Evolutionary conservation across 2,797 vertebrate genomes (phyloP), one percentile per base, ranked within the genome.

Genomic region (Cheirogaleus major): DNA sequence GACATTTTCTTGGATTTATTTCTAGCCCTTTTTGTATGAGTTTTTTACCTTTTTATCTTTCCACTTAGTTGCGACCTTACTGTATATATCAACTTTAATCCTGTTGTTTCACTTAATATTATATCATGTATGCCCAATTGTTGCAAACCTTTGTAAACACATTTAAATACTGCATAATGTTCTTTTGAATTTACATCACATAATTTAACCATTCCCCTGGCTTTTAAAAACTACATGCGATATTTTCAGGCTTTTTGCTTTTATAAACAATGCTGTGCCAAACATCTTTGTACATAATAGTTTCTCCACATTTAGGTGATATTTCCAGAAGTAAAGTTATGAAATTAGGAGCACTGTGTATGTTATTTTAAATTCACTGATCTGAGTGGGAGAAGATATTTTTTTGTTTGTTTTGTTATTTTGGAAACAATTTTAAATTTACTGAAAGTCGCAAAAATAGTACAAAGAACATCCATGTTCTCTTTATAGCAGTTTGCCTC

Each of bases 311-410:
- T 73, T 80, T 41, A 69, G 67, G 59, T 70, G 41, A 43, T 65
- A 48, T 30, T 93, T 83, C 72, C 43, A 87, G 79, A 96, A 93
- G 59, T 79, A 52, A 76, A 63, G 23, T 59, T 38, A 50, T 72
- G 41, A 91, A 43, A 50, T 78, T 92, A 80, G 35, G 32, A 85
- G 65, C 32, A 25, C 48, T 57, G 8, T 45, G 23, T n/a, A 4
- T 93, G 27, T 84, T 92, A 89, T 86, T 97, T 95, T 91, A 83
- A 84, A 52, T 86, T 95, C 41, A 73, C 14, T 45, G 35, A 52
- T 67, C 43, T 79, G 27, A 78, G 3, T 45, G 38, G 48, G 14
- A 83, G 20, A 48, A 45, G 30, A 52, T 0, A 1, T 18, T 50
- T 7, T 89, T 63, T 27, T 30, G 78, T 50, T 52, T 76, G 43